Conservation (phyloP, 2,797 vertebrate genomes). For the Helostoma temminkii region DNA sequence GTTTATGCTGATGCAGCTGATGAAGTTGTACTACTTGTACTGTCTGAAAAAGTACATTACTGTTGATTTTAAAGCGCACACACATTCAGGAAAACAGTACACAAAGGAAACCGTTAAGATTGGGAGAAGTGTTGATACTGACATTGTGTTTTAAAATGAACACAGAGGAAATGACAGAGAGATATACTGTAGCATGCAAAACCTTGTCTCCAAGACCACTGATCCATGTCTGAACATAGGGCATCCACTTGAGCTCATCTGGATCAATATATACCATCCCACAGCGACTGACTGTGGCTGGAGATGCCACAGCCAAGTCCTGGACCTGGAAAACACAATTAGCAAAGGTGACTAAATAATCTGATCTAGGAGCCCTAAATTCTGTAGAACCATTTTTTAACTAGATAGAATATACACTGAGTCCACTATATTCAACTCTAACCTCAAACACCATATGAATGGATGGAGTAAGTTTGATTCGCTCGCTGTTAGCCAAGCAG, state of each 20-base stretch:
- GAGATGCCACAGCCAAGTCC: constrained; percentile 90
- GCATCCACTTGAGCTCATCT: constrained; percentile 91
- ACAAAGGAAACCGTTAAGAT: no score
- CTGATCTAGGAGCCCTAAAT: not conserved
- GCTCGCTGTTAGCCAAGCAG: constrained; percentile 91
- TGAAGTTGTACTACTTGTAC: constrained; percentile 9
- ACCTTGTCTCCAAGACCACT: constrained; percentile 81
- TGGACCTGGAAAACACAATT: constrained; percentile 84
- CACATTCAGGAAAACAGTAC: constrained; percentile 6
- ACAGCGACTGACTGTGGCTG: constrained; percentile 92
- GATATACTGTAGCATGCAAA: constrained; percentile 20
- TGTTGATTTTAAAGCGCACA: not conserved
- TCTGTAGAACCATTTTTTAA: not conserved
- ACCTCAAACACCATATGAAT: constrained; percentile 95
- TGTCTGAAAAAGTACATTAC: constrained; percentile 16
- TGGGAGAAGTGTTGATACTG: no score
- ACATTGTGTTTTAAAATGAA: not conserved
- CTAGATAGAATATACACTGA: not conserved
- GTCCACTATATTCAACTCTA: constrained; percentile 10
- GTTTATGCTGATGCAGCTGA: constrained; percentile 36
- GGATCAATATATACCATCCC: constrained; percentile 93
- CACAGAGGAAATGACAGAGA: not conserved
- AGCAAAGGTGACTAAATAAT: not conserved
- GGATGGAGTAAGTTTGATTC: constrained; percentile 91
- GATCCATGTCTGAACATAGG: constrained; percentile 90